Percentiles rank a stretch among this genome's conserved stretches.
Conservation (phyloP, 2,888 invertebrate genomes). For the Hirtodrosophila histrioides region DNA sequence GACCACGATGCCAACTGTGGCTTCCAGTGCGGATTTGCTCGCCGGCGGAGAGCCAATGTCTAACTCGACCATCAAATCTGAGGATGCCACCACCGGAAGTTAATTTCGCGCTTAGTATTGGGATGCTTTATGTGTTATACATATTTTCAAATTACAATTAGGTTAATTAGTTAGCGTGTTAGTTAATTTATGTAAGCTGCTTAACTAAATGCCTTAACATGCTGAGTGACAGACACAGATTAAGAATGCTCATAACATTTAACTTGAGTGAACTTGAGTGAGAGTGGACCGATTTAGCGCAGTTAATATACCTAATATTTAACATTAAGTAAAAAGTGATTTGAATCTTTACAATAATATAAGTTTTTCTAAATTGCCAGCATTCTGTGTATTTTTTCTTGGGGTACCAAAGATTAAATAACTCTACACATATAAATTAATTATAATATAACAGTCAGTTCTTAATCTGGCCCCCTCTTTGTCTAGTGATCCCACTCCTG, state of each 20-base stretch:
- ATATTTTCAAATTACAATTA: constrained; percentile 31
- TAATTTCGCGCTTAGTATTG: constrained; percentile 48
- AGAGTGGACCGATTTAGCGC: constrained; percentile 42
- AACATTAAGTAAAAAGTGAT: constrained; percentile 65
- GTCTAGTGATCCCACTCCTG: too few species aligned
- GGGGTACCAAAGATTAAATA: too few species aligned
- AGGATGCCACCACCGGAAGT: constrained; percentile 58
- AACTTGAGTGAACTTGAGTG: constrained; percentile 43
- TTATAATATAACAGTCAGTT: too few species aligned
- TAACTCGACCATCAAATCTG: constrained; percentile 61
- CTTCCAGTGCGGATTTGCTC: constrained; percentile 64
- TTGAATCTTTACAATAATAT: constrained; percentile 62
- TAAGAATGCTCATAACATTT: constrained; percentile 68
- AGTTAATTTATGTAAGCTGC: constrained; percentile 57
- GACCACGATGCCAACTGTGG: constrained; percentile 27
- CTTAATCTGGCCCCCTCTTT: too few species aligned
- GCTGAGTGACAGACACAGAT: constrained; percentile 34
- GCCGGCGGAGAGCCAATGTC: constrained; percentile 49
- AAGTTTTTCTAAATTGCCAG: constrained; percentile 59
- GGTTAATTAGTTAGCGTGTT: constrained; percentile 42
- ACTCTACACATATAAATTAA: too few species aligned
- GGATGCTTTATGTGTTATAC: constrained; percentile 24
- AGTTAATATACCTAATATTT: constrained; percentile 51
- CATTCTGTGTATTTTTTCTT: constrained; percentile 20
- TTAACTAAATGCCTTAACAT: constrained; percentile 41